These are phyloP conservation scores for Bemisia tabaci DNA, from an alignment of 1,140 invertebrate species.

Conservation along the genomic window DNA sequence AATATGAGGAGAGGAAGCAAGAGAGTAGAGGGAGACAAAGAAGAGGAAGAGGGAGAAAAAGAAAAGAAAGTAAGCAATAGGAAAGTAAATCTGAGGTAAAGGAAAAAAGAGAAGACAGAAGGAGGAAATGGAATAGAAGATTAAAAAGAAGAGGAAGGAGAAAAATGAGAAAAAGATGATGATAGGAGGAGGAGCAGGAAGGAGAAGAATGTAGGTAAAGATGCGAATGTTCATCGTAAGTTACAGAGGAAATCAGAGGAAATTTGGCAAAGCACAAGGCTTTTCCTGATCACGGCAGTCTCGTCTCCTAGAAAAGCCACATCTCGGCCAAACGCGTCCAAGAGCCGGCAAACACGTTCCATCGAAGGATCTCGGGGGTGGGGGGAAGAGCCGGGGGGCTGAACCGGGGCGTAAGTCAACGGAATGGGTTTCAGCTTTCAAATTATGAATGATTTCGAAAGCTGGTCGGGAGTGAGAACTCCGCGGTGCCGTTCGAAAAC, in stretches of 20 bases:
- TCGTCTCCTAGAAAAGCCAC: too few relatives aligned
- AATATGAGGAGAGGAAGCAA: constrained; percentile 4
- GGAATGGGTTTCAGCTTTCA: constrained; percentile 25
- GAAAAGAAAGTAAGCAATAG: neutral
- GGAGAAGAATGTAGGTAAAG: constrained; percentile 21
- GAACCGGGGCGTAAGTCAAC: constrained; percentile 22
- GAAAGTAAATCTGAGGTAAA: too few relatives aligned
- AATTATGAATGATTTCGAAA: constrained; percentile 25
- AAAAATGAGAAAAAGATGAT: constrained; percentile 24
- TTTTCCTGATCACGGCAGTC: too few relatives aligned
- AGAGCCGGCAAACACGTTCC: too few relatives aligned
- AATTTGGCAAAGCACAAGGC: too few relatives aligned
- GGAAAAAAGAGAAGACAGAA: constrained; percentile 5
- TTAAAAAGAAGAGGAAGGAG: constrained; percentile 20
- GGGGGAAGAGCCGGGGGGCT: too few relatives aligned
- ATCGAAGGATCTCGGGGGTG: too few relatives aligned
- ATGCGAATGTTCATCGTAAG: too few relatives aligned
- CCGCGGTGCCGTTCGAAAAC: too few relatives aligned
- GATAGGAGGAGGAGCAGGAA: constrained; percentile 23
- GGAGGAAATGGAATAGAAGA: constrained; percentile 2
- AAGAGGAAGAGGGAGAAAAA: constrained; percentile 4
- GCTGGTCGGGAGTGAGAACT: too few relatives aligned
- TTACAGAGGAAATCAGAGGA: too few relatives aligned
- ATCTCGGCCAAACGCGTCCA: too few relatives aligned
- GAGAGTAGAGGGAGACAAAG: neutral